phyloP scores from a whole-genome alignment of 2,113 vertebrate species.

The Dromas ardeola region DNA sequence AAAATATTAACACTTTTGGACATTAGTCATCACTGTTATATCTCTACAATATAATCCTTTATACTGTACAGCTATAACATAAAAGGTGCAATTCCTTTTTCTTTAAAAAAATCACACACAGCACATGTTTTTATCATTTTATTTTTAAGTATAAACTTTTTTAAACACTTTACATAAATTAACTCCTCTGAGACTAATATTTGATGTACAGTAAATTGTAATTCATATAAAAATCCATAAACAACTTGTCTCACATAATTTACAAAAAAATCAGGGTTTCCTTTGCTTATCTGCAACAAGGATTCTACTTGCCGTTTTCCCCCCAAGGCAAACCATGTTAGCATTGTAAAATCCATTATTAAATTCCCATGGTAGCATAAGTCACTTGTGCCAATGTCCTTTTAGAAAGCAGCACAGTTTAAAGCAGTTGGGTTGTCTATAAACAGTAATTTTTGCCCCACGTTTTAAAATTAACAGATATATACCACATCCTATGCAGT shows the following conservation, averaged over 20 bases:
- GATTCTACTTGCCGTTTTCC: constrained; percentile 80
- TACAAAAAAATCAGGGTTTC: constrained; percentile 93
- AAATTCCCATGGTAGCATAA: constrained; percentile 80
- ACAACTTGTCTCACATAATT: constrained; percentile 95
- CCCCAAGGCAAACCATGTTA: constrained; percentile 79
- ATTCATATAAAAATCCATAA: constrained; percentile 95
- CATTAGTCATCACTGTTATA: constrained; percentile 82
- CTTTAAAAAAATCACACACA: constrained; percentile 82
- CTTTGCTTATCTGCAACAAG: constrained; percentile 87
- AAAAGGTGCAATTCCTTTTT: constrained; percentile 84
- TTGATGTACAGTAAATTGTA: constrained; percentile 97
- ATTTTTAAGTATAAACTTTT: constrained; percentile 96
- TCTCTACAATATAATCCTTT: constrained; percentile 86
- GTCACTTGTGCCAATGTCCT: constrained; percentile 86
- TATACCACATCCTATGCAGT: constrained; percentile 86
- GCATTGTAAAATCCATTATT: constrained; percentile 81
- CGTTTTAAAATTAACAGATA: constrained; percentile 82
- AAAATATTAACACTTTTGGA: constrained; percentile 86
- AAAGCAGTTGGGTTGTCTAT: constrained; percentile 79
- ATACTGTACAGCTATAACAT: constrained; percentile 86
- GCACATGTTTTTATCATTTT: constrained; percentile 89
- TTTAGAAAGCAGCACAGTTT: constrained; percentile 84
- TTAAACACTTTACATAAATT: constrained; percentile 99
- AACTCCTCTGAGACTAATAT: constrained; percentile 99
- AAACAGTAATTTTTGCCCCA: constrained; percentile 83